Base-by-base conservation (phyloP, 2,888 invertebrate species). In the Apomyelois bistriatella region DNA sequence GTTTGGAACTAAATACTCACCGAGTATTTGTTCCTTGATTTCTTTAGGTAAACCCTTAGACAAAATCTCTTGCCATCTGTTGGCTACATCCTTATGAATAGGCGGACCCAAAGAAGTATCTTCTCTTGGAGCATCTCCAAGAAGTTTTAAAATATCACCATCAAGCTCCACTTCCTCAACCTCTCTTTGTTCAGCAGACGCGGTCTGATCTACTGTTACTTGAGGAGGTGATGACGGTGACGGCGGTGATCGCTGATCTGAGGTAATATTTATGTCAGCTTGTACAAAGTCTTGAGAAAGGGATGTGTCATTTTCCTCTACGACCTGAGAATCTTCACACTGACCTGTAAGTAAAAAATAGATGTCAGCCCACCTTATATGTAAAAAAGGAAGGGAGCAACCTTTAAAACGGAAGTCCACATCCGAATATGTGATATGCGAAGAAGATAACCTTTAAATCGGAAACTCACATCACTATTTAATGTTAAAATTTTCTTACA, bases 1-100 rank as follows among this genome's bases (percentile, higher is more conserved):
- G 2, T 15, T 42, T 3, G 57, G 57, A 43, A 57, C 38, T 9
- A 48, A 30, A 48, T 53, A 54, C 6, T 52, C 51, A 6, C 41
- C 35, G 1, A 38, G 5, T 3, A 57, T 5, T 15, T 47, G 47
- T 4, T 57, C 54, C 48, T 48, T 47, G 2, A 35, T 13, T 13
- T 57, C 53, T 12, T 54, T 57, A 3, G 22, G 4, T 0, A 57
- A 36, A 0, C 54, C 57, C 28, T 54, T 54, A 16, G n/a, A 13
- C 1, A 43, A 38, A 40, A 47, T 53, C 9, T 42, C 36, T 10
- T 40, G 36, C 52, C 52, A 55, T 42, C 54, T 47, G 4, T n/a
- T 28, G 9, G 54, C 50, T 1, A 54, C 28, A 40, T 54, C 54
- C 10, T 57, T 54, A 10, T 54, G 54, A 3, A 54, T 47, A 3